Evolutionary conservation across 2,113 vertebrate genomes (phyloP).

Genomic region (Lepus europaeus): DNA sequence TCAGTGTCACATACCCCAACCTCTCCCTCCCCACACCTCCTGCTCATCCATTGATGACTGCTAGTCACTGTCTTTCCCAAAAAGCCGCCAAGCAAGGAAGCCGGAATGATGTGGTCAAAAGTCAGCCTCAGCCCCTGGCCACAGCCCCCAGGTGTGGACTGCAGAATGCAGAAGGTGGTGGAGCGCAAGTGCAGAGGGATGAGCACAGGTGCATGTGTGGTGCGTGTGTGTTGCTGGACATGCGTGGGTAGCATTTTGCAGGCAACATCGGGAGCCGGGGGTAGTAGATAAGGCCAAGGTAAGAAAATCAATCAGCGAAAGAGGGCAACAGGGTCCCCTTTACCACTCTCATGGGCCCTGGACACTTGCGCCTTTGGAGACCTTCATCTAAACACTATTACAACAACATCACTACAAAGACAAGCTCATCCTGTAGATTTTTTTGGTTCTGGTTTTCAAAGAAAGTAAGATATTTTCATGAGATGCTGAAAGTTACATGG

Average conservation of each 20-base stretch:
- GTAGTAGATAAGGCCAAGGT: not conserved
- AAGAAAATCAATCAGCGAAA: not conserved
- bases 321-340: not conserved
- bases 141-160: not conserved
- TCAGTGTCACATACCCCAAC: too few relatives aligned
- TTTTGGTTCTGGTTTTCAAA: constrained; percentile 12
- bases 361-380: not conserved
- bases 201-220: not conserved
- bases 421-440: not conserved
- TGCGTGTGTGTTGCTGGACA: not conserved
- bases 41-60: not conserved
- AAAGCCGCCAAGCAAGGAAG: not conserved
- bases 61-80: not conserved
- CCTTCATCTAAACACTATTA: not conserved
- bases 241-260: not conserved
- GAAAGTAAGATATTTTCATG: not conserved
- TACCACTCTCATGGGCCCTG: not conserved
- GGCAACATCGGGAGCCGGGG: not conserved
- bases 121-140: not conserved
- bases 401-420: not conserved
- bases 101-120: not conserved
- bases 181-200: not conserved
- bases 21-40: not conserved
- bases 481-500: not conserved
- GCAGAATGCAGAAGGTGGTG: not conserved